Evolutionary conservation across 2,888 invertebrate species (phyloP), one percentile per base, ranked within the genome.

Genomic region (Perizoma affinitatum): DNA sequence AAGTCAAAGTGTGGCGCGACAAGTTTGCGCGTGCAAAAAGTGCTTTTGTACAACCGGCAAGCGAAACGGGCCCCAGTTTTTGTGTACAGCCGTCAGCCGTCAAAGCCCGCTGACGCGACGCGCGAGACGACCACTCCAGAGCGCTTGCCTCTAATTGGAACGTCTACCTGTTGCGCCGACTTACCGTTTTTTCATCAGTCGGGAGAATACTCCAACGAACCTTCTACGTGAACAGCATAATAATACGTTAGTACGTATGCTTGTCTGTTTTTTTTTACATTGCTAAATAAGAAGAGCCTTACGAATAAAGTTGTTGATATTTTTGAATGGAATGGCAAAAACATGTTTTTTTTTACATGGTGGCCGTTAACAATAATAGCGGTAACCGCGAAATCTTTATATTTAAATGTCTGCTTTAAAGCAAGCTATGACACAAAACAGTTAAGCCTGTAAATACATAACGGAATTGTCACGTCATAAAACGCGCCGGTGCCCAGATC

Each of bases 161-260:
- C 81, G 84, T 85, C 87, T 89, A 92, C 91, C 91, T 91, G 91
- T 92, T 92, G 91, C 88, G 80, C 80, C 78, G 74, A 77, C 84
- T 85, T 83, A 81, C 79, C 78, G 79, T 84, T 85, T 87, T 86
- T 86, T 83, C 76, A 78, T 74, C 70, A 76, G 69, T 74, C 75
- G 71, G 75, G 78, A 71, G 83, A 83, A 81, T 77, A 79, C 74
- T 62, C 75, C 76, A 84, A 83, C 80, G 82, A 86, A 81, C 79
- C 75, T 80, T 83, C 77, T 81, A 84, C 85, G 83, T 85, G 82
- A 83, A 87, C 76, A 70, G 83, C 80, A 80, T 85, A 68, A 72
- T 83, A 85, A 87, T 83, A 78, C 73, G 68, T 72, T 75, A 72
- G 76, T 75, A 71, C 68, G 75, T 69, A 74, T 78, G 76, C 72